These are phyloP conservation scores for Nematolebias whitei DNA, from an alignment of 2,113 vertebrate genomes.

Conservation along the genomic window DNA sequence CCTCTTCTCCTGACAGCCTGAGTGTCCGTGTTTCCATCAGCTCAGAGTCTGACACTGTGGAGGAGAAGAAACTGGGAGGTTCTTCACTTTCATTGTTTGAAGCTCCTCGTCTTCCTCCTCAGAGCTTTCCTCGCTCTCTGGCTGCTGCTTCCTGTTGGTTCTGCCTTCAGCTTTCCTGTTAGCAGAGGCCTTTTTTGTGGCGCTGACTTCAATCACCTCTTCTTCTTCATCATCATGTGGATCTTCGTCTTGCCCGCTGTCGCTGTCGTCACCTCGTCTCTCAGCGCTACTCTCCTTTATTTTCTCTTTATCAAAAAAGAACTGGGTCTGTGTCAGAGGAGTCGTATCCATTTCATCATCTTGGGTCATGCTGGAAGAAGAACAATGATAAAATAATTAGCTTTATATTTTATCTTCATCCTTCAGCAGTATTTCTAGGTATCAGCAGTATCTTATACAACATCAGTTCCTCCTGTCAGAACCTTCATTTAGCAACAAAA, in stretches of 20 bases:
- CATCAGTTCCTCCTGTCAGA: not conserved
- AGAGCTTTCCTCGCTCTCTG: constrained; percentile 61
- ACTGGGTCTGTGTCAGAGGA: constrained; percentile 34
- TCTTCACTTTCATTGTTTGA: not conserved
- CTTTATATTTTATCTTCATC: too few species aligned
- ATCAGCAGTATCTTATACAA: too few species aligned
- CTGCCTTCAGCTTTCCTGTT: constrained; percentile 12
- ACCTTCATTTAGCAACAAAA: not conserved
- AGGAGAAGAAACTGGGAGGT: constrained; percentile 14
- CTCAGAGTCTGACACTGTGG: constrained; percentile 40
- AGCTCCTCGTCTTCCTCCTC: constrained; percentile 61
- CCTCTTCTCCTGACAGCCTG: not conserved
- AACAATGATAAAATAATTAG: not conserved
- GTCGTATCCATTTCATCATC: constrained; percentile 79
- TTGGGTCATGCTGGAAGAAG: constrained; percentile 59
- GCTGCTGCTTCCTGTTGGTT: constrained; percentile 13
- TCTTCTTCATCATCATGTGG: constrained; percentile 30
- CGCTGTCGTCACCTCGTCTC: constrained; percentile 21
- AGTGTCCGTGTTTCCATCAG: constrained; percentile 35
- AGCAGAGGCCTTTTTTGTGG: constrained; percentile 48
- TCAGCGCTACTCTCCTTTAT: not conserved
- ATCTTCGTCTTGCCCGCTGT: constrained; percentile 42
- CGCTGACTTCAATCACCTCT: constrained; percentile 48
- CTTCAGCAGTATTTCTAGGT: too few species aligned
- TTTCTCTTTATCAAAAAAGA: constrained; percentile 54